A percentile compares a stretch with the other conserved stretches of the same genome.
Evolutionary conservation across 1,140 invertebrate species (phyloP).

Genomic region (Aphis gossypii): DNA sequence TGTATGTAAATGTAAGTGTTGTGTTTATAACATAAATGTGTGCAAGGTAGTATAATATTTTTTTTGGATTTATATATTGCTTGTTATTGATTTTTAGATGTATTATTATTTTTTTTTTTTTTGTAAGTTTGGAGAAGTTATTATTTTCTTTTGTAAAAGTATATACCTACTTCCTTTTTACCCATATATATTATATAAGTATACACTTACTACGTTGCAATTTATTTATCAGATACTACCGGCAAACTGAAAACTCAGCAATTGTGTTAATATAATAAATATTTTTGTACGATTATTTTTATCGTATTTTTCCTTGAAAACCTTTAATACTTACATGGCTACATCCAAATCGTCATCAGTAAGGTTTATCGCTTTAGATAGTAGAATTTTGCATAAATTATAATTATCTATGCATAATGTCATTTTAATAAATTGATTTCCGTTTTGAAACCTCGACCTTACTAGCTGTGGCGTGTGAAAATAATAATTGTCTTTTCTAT

Average conservation of each 20-base stretch:
- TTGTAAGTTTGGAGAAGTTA: neutral
- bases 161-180: neutral
- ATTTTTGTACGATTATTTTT: constrained; percentile 39
- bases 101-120: neutral
- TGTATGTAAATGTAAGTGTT: neutral
- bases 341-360: neutral
- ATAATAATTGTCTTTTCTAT: neutral
- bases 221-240: constrained; percentile 29
- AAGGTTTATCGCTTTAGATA: neutral
- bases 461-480: neutral
- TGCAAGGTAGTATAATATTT: neutral
- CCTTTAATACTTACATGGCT: neutral
- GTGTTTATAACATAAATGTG: neutral
- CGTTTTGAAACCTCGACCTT: neutral
- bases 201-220: neutral
- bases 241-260: constrained; percentile 17
- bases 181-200: constrained; percentile 10
- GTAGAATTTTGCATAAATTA: neutral
- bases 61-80: constrained; percentile 18
- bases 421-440: neutral
- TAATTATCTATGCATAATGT: neutral
- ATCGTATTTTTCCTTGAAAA: neutral
- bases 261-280: constrained; percentile 48
- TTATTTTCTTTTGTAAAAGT: constrained; percentile 34
- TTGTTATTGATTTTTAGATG: constrained; percentile 30